Base-by-base conservation (phyloP, 2,888 invertebrate species). In the Apantesis nais region DNA sequence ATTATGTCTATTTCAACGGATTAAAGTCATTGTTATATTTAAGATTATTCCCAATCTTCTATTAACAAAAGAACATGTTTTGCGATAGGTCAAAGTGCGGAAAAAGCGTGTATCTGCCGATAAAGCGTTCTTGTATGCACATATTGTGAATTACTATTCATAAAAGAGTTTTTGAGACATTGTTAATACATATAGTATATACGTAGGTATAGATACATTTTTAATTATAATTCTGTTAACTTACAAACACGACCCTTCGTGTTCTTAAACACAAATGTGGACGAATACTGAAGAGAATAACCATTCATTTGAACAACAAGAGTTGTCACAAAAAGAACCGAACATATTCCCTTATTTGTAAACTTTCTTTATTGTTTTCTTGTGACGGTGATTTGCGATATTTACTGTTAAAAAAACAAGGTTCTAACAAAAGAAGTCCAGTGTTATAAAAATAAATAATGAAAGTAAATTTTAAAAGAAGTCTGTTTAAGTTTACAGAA, bases 401-500 rank as follows among this genome's bases (percentile, higher is more conserved):
- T 83, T 78, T 78, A 75, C 81, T 78, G 83, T 82, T 85, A 86
- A 88, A 84, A 76, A 81, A 83, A 84, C 82, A 86, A 86, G 86
- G 86, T 89, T 89, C 86, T 84, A 87, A 86, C 88, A 88, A 89
- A 88, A 88, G 86, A 88, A 79, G 82, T 85, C 82, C 84, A 85
- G 79, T 84, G 84, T 85, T 87, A 84, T 80, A 85, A 87, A 86
- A 83, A 81, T 78, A 79, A 88, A 52, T 52, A 52, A 52, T 52
- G 2, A 19, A 52, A 52, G 48, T n/a, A 52, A 25, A 55, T 12
- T n/a, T n/a, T n/a, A 87, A 84, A 88, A 88, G 78, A 77, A 85
- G 89, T 88, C 90, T 90, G 91, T 91, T 90, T 87, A 90, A 81
- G 85, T 86, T 87, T 89, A 78, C 91, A 90, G 90, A 90, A 79